These are phyloP conservation scores for Sycophila sp. DNA, from an alignment of 1,140 invertebrate species.

Conservation along the genomic window DNA sequence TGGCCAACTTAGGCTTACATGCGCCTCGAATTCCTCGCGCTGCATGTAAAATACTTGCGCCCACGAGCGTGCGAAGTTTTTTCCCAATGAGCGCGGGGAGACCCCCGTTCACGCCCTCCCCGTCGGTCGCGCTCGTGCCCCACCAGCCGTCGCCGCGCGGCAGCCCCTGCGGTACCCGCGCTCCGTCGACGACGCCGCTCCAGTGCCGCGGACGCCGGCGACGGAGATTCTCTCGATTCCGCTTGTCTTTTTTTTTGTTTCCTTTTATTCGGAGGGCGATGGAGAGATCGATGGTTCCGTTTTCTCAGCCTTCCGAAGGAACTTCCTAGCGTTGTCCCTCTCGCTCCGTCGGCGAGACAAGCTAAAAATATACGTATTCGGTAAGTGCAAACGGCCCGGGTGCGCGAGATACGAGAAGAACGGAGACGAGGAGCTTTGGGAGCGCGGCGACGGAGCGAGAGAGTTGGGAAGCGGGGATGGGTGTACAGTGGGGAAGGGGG, in stretches of 20 bases:
- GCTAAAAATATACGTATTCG: conserved; percentile 16
- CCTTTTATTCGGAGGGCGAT: no score
- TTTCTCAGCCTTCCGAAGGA: conserved; percentile 9
- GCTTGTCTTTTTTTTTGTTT: no score
- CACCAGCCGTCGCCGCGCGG: no score
- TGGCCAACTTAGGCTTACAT: not conserved
- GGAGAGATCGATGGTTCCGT: conserved; percentile 37
- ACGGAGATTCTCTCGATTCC: not conserved
- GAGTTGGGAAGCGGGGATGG: not conserved
- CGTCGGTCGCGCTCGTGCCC: no score
- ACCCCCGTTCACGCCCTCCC: no score
- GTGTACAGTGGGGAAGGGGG: not conserved
- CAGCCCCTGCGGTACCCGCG: no score
- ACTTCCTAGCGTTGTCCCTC: not conserved
- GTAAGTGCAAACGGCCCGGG: conserved; percentile 21
- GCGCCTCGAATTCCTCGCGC: conserved; percentile 2
- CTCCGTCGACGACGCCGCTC: no score
- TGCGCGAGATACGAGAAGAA: not conserved
- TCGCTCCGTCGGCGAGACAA: not conserved
- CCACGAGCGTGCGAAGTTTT: conserved; percentile 48
- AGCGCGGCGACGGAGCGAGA: not conserved
- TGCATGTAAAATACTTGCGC: not conserved
- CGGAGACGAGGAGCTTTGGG: not conserved
- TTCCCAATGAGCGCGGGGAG: no score
- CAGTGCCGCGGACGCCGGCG: no score